phyloP scores from a whole-genome alignment of 2,797 vertebrate species.

The Falco columbarius region DNA sequence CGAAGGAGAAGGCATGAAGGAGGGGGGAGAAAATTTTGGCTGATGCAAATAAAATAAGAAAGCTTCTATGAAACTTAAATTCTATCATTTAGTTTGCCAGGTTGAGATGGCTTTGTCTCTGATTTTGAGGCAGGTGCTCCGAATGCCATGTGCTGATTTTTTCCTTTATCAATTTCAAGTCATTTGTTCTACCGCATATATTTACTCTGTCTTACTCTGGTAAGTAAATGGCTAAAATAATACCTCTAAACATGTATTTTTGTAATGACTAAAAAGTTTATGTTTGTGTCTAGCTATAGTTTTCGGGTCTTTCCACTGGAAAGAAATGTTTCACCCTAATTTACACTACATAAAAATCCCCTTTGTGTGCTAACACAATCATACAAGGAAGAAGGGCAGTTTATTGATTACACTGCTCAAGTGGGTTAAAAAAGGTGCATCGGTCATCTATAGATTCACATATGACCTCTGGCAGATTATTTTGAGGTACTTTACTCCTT shows the following conservation, averaged over 20 bases:
- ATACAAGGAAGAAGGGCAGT: not conserved
- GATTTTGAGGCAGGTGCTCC: not conserved
- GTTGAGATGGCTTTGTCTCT: not conserved
- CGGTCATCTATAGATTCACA: not conserved
- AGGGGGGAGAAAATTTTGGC: not conserved
- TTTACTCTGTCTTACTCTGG: not conserved
- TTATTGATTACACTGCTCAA: not conserved
- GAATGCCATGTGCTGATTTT: not conserved
- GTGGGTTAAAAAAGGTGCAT: not conserved
- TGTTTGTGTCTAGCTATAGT: not conserved
- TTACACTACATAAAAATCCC: not conserved
- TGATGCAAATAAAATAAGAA: not conserved
- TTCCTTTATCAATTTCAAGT: not conserved
- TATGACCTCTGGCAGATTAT: not conserved
- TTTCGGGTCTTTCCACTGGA: conserved; percentile 14
- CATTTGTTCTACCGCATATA: not conserved
- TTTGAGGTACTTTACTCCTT: not conserved
- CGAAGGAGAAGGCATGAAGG: not conserved
- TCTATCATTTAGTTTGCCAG: not conserved
- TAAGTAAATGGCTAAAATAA: not conserved
- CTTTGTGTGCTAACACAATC: not conserved
- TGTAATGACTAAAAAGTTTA: not conserved
- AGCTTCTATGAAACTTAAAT: not conserved
- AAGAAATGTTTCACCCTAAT: not conserved
- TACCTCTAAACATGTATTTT: not conserved